These are phyloP conservation scores for Mus spicilegus DNA, from an alignment of 2,113 vertebrate genomes.

Conservation along the genomic window DNA sequence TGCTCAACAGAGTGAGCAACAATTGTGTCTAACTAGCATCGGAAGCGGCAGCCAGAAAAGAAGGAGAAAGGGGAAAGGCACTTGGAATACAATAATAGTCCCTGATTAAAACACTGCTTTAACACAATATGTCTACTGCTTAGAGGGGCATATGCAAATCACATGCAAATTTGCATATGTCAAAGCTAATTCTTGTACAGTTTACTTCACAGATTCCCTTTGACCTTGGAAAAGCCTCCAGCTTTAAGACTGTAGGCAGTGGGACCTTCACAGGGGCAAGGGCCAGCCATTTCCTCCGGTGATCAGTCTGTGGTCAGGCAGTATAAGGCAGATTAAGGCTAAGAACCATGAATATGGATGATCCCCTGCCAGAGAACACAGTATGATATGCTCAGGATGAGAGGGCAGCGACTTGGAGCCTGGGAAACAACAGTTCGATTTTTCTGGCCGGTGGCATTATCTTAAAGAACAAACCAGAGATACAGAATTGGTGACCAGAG, in stretches of 20 bases:
- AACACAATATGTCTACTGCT: not conserved
- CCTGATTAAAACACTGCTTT: not conserved
- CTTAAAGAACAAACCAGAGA: not conserved
- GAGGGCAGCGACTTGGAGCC: fast-evolving
- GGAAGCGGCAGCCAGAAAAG: not conserved
- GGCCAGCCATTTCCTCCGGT: not conserved
- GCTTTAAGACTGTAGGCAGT: not conserved
- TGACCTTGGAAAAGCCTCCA: conserved; percentile 14
- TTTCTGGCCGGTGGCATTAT: not conserved
- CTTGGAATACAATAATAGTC: not conserved
- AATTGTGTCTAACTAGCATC: not conserved
- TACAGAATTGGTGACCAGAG: fast-evolving
- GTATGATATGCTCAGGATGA: not conserved
- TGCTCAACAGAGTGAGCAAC: not conserved
- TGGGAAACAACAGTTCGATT: not conserved
- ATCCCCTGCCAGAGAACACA: not conserved
- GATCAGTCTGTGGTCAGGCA: not conserved
- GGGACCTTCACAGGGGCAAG: not conserved
- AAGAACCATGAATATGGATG: fast-evolving
- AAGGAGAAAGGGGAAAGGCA: not conserved
- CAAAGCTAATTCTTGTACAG: not conserved
- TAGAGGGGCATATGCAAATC: not conserved
- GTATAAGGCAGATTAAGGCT: not conserved
- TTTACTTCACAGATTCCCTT: not conserved
- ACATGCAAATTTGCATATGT: not conserved